Evolutionary conservation across 2,113 vertebrate species (phyloP), one percentile per base, ranked within the genome.

Genomic region (Dipodomys merriami): DNA sequence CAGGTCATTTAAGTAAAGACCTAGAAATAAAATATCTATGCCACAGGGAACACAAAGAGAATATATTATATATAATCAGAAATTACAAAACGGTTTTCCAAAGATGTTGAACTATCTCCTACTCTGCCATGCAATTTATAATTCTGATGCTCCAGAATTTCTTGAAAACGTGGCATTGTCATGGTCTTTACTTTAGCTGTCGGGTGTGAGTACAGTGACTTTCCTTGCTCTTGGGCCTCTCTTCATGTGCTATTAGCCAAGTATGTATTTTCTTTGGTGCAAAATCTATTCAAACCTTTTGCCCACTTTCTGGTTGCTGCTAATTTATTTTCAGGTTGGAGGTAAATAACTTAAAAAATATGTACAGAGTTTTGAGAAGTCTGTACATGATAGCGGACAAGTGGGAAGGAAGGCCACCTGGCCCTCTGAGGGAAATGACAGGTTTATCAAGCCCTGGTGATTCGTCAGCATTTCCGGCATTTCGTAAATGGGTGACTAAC

Each of bases 81-180:
- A 90, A 69, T 77, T 67, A 33, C 19, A 44, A 76, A 91, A 76
- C 20, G 1, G n/a, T 71, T 95, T 95, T 69, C 74, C 19, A 86
- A 62, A 73, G 46, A 73, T 18, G 1, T 30, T 22, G 53, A 46
- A 46, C 35, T 35, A 4, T 83, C 89, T 95, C 44, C 57, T 7
- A 20, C 11, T 68, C 29, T 60, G 9, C 5, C 44, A 22, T 20
- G 44, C 79, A 77, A 29, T 15, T 29, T 46, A 30, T 19, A 79
- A 35, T 49, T 39, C 7, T 2, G 0, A 20, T 79, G 44, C 8
- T 30, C 22, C 6, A 13, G 22, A 33, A 4, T 67, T 74, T 83
- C 76, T 6, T 78, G 93, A 82, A 60, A 88, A 71, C 13, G 67
- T 46, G 27, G 1, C n/a, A 18, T 53, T 89, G 22, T 81, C 46